phyloP scores from a whole-genome alignment of 1,140 invertebrate species.

The Druon quercuslanigerum region DNA sequence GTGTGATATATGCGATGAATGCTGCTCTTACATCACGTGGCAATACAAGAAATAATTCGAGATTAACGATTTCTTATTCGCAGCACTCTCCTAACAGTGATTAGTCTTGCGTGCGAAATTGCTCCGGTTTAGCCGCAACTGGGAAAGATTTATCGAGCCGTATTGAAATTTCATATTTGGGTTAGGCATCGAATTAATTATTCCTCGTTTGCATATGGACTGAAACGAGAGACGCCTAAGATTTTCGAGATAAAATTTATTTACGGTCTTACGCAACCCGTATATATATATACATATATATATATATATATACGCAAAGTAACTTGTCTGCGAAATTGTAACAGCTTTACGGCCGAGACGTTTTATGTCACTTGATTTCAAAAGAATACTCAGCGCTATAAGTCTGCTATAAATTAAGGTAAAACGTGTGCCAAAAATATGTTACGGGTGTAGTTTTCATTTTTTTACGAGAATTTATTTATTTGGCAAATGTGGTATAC shows the following conservation, averaged over 20 bases:
- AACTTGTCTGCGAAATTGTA: no score
- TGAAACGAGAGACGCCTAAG: neutral
- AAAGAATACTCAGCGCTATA: no score
- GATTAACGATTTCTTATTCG: neutral
- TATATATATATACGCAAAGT: neutral
- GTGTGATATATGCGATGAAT: neutral
- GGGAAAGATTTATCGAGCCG: neutral
- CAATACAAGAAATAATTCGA: neutral
- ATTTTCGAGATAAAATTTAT: constrained; percentile 6
- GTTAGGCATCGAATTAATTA: constrained; percentile 3
- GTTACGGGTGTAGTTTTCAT: no score
- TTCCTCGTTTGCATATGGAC: constrained; percentile 15
- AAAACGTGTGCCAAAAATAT: no score
- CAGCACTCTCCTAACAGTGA: neutral
- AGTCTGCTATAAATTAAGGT: no score
- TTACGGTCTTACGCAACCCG: neutral
- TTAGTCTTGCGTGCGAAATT: constrained; percentile 13
- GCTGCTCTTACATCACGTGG: neutral
- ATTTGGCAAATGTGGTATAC: no score
- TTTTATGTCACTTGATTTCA: no score
- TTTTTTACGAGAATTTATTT: no score
- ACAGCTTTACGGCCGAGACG: no score
- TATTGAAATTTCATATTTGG: constrained; percentile 2
- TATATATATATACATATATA: no score
- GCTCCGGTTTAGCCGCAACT: neutral